Base-by-base conservation (phyloP, 1,140 invertebrate species). In the Lanistes nyassanus region DNA sequence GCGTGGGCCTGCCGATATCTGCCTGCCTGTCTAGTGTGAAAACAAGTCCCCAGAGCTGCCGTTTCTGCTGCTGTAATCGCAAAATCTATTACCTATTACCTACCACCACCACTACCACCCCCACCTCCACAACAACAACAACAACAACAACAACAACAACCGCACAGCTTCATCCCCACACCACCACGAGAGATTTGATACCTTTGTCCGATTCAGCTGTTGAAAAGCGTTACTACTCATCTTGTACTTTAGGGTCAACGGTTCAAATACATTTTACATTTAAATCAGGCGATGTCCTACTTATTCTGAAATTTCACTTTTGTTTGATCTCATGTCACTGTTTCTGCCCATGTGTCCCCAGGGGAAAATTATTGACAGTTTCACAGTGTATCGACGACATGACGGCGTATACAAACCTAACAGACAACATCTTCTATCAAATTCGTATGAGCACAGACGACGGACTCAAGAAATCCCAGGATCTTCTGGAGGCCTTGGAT, bases 351-450 rank as follows among this genome's bases (percentile, higher is more conserved):
- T 66, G 29, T 11, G 6, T n/a, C 34, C 11, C 47, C 47, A 42
- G 19, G 3, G 47, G 74, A 23, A 31, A 69, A 70, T 26, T 26
- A 39, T 29, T 19, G 21, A 70, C 58, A 31, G 69, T 81, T 39
- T 79, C 78, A 7, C 79, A 86, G 36, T 65, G 80, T 23, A 82
- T 84, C 29, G 55, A 85, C 74, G 84, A 86, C 58, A 81, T 84
- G 80, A 74, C 58, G 29, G 85, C 85, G 2, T 85, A 75, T 67
- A 76, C 77, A 13, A 80, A 84, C 39, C 55, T 86, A 21, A 85
- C 81, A 13, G 80, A 81, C 56, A n/a, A 74, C 34, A 37, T 81
- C n/a, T 76, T 78, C 42, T 62, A 80, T 5, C 34, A 58, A 36
- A 81, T 81, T 29, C 65, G 78, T 2, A 58, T 70, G 19, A 47